These are phyloP conservation scores for Clarias pachynema DNA, from an alignment of 2,797 vertebrate genomes.

Conservation along the genomic window DNA sequence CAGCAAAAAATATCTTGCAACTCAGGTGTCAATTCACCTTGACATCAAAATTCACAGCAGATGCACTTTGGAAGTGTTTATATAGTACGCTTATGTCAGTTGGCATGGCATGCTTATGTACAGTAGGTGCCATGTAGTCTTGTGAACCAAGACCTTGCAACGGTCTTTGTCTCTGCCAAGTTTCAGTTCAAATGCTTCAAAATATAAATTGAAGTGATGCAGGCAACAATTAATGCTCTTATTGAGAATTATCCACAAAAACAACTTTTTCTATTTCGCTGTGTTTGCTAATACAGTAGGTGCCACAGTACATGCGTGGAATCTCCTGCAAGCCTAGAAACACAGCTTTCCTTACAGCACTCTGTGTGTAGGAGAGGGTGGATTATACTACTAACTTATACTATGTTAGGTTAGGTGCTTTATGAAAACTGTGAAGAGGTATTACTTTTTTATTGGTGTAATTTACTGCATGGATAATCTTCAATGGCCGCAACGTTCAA, in stretches of 20 bases:
- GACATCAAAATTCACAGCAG: neutral
- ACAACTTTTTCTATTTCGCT: neutral
- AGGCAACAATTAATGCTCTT: neutral
- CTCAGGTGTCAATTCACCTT: neutral
- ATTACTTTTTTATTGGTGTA: neutral
- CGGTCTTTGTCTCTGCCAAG: neutral
- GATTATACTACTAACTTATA: too few relatives aligned
- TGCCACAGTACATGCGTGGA: neutral
- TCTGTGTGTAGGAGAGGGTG: neutral
- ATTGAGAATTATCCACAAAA: neutral
- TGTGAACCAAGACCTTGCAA: neutral
- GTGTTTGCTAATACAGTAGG: neutral
- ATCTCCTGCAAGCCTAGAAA: neutral
- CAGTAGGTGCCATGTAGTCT: neutral
- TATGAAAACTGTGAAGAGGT: neutral
- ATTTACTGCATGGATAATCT: conserved; percentile 2
- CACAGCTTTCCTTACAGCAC: neutral
- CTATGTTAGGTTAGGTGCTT: neutral
- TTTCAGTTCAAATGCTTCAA: neutral
- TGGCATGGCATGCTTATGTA: neutral
- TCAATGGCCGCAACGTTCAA: neutral
- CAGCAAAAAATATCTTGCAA: neutral
- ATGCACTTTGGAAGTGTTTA: neutral
- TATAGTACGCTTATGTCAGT: neutral
- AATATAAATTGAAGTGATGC: neutral